phyloP scores from a whole-genome alignment of 30 jellyfish, hydroid and myxozoan species.

The Rhopilema esculentum region DNA sequence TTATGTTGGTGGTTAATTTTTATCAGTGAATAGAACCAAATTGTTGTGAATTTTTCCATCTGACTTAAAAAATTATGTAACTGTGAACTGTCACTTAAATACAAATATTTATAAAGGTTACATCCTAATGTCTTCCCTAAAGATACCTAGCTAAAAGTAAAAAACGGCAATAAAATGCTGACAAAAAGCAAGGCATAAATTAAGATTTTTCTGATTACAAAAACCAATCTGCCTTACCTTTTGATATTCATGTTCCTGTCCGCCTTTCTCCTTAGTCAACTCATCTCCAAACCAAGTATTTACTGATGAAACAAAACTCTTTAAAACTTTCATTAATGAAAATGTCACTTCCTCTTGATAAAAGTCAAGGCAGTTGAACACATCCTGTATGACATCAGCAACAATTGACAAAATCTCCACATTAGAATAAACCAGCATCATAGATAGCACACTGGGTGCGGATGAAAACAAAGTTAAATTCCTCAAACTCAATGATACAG shows the following conservation, averaged over 20 bases:
- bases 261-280: not conserved
- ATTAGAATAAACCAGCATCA: slow-evolving; percentile 67
- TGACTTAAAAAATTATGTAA: too few species aligned
- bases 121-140: too few species aligned
- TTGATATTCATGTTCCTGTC: not conserved
- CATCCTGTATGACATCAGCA: slow-evolving; percentile 84
- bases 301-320: slow-evolving; percentile 71
- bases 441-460: slow-evolving; percentile 95
- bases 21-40: too few species aligned
- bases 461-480: slow-evolving; percentile 85
- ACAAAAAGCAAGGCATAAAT: too few species aligned
- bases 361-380: slow-evolving; percentile 76
- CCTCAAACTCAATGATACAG: slow-evolving; percentile 87
- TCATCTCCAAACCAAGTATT: slow-evolving; percentile 73
- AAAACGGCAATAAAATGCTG: too few species aligned
- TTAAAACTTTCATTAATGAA: slow-evolving; percentile 78
- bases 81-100: too few species aligned
- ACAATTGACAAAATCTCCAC: slow-evolving; percentile 73
- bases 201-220: not conserved
- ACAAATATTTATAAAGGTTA: too few species aligned
- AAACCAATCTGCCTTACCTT: not conserved
- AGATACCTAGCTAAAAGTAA: too few species aligned
- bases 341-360: slow-evolving; percentile 90
- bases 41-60: too few species aligned
- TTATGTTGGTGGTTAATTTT: too few species aligned